Evolutionary conservation across 2,113 vertebrate species (phyloP).

Genomic region (Arizona elegans): DNA sequence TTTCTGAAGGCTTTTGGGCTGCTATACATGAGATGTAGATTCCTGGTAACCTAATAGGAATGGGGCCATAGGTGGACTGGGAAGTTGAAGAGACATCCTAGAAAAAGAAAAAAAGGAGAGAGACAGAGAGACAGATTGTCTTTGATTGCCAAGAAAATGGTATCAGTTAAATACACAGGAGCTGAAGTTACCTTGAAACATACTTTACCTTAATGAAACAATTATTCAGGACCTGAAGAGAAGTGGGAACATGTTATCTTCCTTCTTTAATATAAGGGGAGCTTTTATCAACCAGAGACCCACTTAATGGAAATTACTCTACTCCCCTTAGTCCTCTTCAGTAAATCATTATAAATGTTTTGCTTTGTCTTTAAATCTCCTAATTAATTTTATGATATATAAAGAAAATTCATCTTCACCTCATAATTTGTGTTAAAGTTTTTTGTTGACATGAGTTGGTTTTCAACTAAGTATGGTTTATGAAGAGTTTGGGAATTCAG

Average conservation of each 20-base stretch:
- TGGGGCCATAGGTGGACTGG: neutral
- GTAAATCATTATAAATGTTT: neutral
- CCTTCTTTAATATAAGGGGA: neutral
- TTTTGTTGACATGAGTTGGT: neutral
- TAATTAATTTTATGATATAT: neutral
- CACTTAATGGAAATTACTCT: neutral
- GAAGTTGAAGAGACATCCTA: neutral
- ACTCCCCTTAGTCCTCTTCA: neutral
- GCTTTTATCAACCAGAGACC: neutral
- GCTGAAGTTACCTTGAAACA: neutral
- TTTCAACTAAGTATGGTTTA: neutral
- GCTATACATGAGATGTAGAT: neutral
- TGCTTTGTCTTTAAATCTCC: neutral
- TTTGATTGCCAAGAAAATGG: neutral
- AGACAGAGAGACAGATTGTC: neutral
- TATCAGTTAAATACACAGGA: neutral
- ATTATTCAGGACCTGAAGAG: neutral
- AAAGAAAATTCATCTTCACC: neutral
- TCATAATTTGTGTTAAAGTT: neutral
- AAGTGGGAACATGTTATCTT: neutral
- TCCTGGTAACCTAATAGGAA: neutral
- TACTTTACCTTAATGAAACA: neutral
- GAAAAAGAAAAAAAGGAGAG: no score
- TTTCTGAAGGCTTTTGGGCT: no score
- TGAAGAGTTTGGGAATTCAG: no score